Conservation (phyloP, 2,888 invertebrate species). For the Drosophila colorata region DNA sequence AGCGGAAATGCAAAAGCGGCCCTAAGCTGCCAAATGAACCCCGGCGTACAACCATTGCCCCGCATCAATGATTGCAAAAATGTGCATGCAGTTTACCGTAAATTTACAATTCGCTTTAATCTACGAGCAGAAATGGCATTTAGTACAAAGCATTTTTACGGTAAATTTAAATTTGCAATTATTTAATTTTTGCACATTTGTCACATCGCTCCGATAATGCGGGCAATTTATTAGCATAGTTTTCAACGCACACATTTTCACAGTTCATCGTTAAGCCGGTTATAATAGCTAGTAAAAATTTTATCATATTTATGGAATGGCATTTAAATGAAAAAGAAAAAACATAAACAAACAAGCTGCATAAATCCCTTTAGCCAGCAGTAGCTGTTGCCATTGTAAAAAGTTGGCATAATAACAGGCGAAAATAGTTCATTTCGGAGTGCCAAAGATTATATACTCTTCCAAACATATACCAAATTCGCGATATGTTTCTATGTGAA, state of each 20-base stretch:
- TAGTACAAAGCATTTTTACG: constrained; percentile 1
- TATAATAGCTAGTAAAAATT: background rate
- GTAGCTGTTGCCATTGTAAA: too few relatives aligned
- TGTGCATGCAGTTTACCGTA: constrained; percentile 51
- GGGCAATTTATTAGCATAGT: constrained; percentile 17
- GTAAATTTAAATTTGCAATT: constrained; percentile 3
- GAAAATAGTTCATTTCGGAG: too few relatives aligned
- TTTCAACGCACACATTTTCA: constrained; percentile 12
- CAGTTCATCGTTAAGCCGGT: background rate
- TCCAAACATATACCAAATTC: too few relatives aligned
- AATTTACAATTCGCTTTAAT: constrained; percentile 54
- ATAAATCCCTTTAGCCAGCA: background rate
- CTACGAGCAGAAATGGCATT: constrained; percentile 3
- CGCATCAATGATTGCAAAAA: constrained; percentile 51
- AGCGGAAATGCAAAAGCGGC: constrained; percentile 52
- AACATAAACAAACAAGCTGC: background rate
- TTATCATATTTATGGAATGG: constrained; percentile 9
- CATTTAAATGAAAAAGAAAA: background rate
- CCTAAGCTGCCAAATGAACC: constrained; percentile 64
- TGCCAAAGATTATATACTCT: too few relatives aligned
- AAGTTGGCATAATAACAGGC: too few relatives aligned
- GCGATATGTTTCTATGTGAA: too few relatives aligned
- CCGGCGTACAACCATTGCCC: constrained; percentile 32
- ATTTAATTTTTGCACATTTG: constrained; percentile 40
- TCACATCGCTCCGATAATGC: constrained; percentile 21